Base-by-base conservation (phyloP, 2,888 invertebrate genomes). In the Willowsia nigromaculata region DNA sequence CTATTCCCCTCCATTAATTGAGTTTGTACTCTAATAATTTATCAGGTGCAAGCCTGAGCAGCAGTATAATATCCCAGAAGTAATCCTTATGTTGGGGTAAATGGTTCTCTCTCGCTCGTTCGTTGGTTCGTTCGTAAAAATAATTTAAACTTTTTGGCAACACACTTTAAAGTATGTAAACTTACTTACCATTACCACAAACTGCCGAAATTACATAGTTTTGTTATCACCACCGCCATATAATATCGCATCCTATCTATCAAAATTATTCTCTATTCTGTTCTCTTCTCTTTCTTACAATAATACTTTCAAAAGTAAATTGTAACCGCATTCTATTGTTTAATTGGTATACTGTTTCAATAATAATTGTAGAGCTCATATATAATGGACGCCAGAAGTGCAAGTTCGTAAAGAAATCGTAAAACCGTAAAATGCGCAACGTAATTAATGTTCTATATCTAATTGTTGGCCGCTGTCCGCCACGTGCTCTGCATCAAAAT, bases 41-140 rank as follows among this genome's bases (percentile, higher is more conserved):
- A 80, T 80, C 78, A 80, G 78, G 78, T 80, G 30, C 43, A 56
- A 53, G 56, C 78, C 78, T 80, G 78, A 80, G 78, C 78, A 7
- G 5, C 9, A n/a, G 5, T 6, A 25, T 27, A 13, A 6, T 1
- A 22, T 30, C 62, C 30, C 43, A 43, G 47, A 68, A 65, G 5
- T 3, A 27, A 13, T 27, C 18, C 22, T 59, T 22, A 9, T 59
- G 27, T 50, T 30, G 47, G 50, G 53, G 76, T 50, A 53, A 47
- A n/a, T 15, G 50, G 76, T 50, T 50, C 43, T 71, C 68, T n/a
- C n/a, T 13, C 27, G 50, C 15, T 50, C 40, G 50, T 59, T 56
- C 56, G 22, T 56, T 25, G 27, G 9, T 25, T n/a, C 37, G 37
- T 37, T 50, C 50, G 18, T 37, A 71, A 43, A 50, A 74, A 74